Percentiles rank a stretch among this genome's conserved stretches.
phyloP scores from a whole-genome alignment of 2,888 invertebrate species.

The Cheiracanthium punctorium region DNA sequence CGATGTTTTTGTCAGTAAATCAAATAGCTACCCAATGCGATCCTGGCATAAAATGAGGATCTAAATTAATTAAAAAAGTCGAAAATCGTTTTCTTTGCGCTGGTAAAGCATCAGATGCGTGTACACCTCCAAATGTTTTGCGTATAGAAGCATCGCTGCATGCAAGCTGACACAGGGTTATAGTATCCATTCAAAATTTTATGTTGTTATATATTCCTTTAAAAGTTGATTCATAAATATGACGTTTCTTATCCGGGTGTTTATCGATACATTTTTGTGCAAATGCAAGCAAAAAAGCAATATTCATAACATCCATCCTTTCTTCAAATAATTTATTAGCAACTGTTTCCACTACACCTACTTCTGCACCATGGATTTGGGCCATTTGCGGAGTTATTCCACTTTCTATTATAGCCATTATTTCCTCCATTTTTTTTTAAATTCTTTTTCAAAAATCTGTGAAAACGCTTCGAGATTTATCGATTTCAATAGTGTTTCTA shows the following conservation, averaged over 20 bases:
- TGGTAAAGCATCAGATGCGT: slow-evolving; percentile 11
- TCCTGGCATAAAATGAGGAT: background rate
- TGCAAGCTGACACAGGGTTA: slow-evolving; percentile 24
- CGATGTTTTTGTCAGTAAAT: background rate
- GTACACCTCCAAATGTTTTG: slow-evolving; percentile 29
- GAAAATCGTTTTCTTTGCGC: background rate
- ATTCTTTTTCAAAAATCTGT: slow-evolving; percentile 44
- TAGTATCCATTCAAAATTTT: slow-evolving; percentile 24
- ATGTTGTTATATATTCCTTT: no score
- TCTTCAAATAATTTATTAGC: no score
- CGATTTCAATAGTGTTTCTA: slow-evolving; percentile 34
- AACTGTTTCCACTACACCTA: no score
- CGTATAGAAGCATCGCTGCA: background rate
- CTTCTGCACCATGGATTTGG: no score
- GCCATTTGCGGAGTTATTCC: no score
- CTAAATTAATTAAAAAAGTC: slow-evolving; percentile 38
- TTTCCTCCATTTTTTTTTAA: no score
- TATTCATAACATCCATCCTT: no score
- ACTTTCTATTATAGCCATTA: no score
- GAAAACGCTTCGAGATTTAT: slow-evolving; percentile 22
- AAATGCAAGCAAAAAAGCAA: background rate
- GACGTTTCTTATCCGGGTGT: no score
- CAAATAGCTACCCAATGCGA: slow-evolving; percentile 38
- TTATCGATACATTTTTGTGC: background rate
- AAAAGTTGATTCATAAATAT: no score